Percentiles rank a stretch among this genome's conserved stretches.
phyloP scores from a whole-genome alignment of 2,113 vertebrate species.

The Seriola rivoliana region DNA sequence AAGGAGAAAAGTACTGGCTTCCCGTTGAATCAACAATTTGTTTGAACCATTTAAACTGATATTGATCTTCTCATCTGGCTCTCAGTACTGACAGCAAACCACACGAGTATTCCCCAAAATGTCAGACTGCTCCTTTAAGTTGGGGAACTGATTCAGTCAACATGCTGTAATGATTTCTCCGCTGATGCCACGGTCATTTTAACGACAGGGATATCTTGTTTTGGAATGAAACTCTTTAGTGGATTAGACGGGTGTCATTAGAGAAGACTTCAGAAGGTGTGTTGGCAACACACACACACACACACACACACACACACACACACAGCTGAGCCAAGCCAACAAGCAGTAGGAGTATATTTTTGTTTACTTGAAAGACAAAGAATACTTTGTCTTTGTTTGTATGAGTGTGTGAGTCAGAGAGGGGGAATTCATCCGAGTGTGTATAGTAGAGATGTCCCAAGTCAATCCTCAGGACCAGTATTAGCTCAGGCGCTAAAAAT shows the following conservation, averaged over 20 bases:
- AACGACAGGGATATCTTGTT: constrained; percentile 19
- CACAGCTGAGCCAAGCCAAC: constrained; percentile 41
- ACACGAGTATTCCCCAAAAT: neutral
- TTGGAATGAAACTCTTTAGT: constrained; percentile 31
- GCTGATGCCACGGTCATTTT: neutral
- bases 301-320: constrained; percentile 20
- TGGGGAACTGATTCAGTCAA: neutral
- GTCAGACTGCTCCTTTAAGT: constrained; percentile 11
- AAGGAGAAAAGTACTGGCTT: neutral
- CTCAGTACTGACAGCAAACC: neutral
- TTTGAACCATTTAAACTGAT: neutral
- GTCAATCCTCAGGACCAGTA: neutral
- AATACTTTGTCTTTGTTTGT: constrained; percentile 60
- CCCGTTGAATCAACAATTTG: neutral
- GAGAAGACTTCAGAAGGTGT: constrained; percentile 48
- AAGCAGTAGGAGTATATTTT: constrained; percentile 47
- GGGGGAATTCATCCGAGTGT: constrained; percentile 19
- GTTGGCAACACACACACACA: constrained; percentile 35
- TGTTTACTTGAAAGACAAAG: constrained; percentile 70
- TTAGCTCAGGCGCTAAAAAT: neutral
- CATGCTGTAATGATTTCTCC: constrained; percentile 28
- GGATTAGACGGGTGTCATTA: constrained; percentile 52
- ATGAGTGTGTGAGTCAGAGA: constrained; percentile 37
- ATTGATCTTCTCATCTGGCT: neutral
- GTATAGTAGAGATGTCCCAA: neutral